These are phyloP conservation scores for Anser brachyrhynchus DNA, from an alignment of 2,113 vertebrate genomes.

Conservation along the genomic window DNA sequence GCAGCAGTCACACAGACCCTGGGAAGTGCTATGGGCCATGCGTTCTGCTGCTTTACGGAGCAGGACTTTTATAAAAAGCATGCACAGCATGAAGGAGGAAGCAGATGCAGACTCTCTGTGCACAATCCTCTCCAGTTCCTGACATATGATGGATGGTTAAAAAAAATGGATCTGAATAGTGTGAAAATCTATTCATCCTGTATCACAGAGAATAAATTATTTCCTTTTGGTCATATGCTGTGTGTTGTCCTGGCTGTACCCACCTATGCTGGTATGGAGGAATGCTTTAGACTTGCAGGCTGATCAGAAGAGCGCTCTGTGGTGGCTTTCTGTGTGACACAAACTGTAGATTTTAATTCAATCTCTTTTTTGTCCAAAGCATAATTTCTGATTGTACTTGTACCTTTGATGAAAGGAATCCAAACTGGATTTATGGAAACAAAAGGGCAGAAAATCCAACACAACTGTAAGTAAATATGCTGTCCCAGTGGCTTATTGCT, in stretches of 20 bases:
- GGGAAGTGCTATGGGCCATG: not conserved
- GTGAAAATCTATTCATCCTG: constrained; percentile 59
- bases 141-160: constrained; percentile 43
- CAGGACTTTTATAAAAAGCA: constrained; percentile 3
- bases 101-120: constrained; percentile 29
- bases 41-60: constrained; percentile 39
- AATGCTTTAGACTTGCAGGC: constrained; percentile 6
- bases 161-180: constrained; percentile 37
- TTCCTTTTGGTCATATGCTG: constrained; percentile 42
- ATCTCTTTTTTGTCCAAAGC: not conserved
- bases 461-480: not conserved
- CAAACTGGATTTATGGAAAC: not conserved
- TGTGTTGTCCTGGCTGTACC: not conserved
- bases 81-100: constrained; percentile 42
- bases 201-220: constrained; percentile 58
- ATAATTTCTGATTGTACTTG: not conserved
- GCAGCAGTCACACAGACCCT: not conserved
- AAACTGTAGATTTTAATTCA: not conserved
- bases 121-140: not conserved
- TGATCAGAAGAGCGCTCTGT: not conserved
- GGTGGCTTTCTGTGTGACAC: not conserved
- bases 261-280: constrained; percentile 7
- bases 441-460: not conserved
- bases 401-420: not conserved
- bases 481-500: not conserved